Evolutionary conservation across 1,140 invertebrate species (phyloP).

Genomic region (Trichonephila inaurata): DNA sequence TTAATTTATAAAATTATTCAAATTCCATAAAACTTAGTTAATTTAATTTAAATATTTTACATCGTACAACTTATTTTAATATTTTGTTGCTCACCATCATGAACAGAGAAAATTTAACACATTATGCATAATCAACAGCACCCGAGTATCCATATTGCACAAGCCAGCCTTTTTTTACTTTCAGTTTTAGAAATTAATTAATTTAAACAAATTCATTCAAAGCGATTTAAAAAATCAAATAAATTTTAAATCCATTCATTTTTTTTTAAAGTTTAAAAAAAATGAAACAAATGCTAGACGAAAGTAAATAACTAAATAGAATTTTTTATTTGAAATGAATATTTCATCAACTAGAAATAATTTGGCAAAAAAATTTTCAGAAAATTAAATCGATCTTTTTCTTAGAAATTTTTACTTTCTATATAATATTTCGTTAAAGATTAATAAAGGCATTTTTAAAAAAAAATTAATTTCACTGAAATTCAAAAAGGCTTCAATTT

Average conservation of each 20-base stretch:
- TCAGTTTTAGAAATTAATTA: neutral
- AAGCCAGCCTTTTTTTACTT: neutral
- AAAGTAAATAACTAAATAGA: neutral
- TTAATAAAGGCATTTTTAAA: neutral
- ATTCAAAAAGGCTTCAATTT: conserved; percentile 8
- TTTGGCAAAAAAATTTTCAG: neutral
- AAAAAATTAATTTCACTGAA: neutral
- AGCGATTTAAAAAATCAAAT: too few species aligned
- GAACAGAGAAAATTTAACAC: neutral
- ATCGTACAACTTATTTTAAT: neutral
- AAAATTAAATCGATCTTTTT: neutral
- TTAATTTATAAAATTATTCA: neutral
- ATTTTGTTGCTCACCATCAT: conserved; percentile 10
- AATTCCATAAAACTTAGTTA: neutral
- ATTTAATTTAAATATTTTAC: neutral
- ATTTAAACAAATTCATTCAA: too few species aligned
- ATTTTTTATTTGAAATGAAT: neutral
- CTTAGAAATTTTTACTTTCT: neutral
- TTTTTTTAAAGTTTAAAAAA: neutral
- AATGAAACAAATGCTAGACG: neutral
- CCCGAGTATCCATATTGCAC: neutral
- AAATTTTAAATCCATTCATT: neutral
- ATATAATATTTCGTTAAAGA: neutral
- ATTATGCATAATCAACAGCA: neutral
- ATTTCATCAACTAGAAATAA: neutral